Base-by-base conservation (phyloP, 2,797 vertebrate genomes). In the Sebastes iracundus region DNA sequence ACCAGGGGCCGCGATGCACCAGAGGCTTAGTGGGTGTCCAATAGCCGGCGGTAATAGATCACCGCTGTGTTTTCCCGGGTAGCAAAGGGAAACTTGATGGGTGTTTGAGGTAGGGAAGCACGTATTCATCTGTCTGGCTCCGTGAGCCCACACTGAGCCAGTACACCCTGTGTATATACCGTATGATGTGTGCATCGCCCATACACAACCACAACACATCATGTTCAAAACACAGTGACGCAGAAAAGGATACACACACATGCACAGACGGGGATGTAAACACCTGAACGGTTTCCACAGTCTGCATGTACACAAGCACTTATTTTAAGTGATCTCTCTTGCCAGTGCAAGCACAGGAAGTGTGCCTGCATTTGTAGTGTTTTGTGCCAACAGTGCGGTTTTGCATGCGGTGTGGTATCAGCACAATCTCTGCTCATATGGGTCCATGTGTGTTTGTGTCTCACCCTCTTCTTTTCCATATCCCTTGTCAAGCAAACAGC, bases 381-480 rank as follows among this genome's bases (percentile, higher is more conserved):
- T 88, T 61, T 79, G 59, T 76, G 65, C 69, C 33, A 75, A 73
- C 38, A 61, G 4, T 84, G 85, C 61, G 88, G 88, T 80, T 90
- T 83, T 83, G 64, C 64, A 35, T 79, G 78, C 28, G 72, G 79
- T 68, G 42, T 28, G n/a, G 6, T 81, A 86, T 80, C 65, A 55
- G 71, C 80, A 73, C 10, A 59, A 73, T 79, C 62, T 70, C 35
- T 53, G 49, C 20, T 53, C 49, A n/a, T 53, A 53, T 11, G 20
- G 9, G 20, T 52, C 20, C 20, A n/a, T 53, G 8, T 52, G 69
- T 49, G 9, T 38, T 4, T 60, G 64, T 42, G 4, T 62, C 55
- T 75, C 64, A 22, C 10, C 28, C 27, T 71, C 62, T 81, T 74
- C 22, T 84, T 78, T 83, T 80, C 56, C 42, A 79, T 28, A 52